A percentile compares a stretch with the other conserved stretches of the same genome.
Conservation (phyloP, 2,888 invertebrate species). For the Tenthredo amoena region DNA sequence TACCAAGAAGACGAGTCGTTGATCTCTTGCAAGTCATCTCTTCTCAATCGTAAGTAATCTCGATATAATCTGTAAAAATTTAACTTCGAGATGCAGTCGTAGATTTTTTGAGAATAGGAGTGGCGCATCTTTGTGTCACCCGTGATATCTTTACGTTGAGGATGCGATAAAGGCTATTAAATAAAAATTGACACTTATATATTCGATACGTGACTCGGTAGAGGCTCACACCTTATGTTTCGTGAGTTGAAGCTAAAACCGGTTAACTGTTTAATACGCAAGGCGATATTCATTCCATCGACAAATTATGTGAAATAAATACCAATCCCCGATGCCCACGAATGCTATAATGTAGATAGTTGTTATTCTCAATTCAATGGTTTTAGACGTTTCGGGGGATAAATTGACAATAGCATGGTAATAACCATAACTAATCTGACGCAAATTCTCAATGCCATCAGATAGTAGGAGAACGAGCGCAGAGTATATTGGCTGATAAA, state of each 20-base stretch:
- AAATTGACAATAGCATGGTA: background rate
- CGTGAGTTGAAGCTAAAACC: background rate
- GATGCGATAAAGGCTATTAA: background rate
- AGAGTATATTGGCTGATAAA: background rate
- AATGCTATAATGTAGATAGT: background rate
- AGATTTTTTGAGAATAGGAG: background rate
- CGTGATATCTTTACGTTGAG: background rate
- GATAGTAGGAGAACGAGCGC: constrained; percentile 43
- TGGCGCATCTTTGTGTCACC: background rate
- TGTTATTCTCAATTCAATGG: background rate
- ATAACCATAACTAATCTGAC: background rate
- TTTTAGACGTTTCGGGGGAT: background rate
- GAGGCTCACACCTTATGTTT: background rate
- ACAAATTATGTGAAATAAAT: background rate
- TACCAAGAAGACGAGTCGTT: constrained; percentile 81
- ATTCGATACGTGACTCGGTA: background rate
- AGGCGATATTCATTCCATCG: background rate
- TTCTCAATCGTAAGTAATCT: constrained; percentile 83
- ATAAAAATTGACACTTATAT: background rate
- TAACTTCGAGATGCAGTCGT: background rate
- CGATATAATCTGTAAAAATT: constrained; percentile 50
- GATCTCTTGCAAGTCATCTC: constrained; percentile 84
- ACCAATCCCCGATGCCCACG: background rate
- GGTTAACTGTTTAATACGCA: background rate
- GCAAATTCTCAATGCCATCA: constrained; percentile 20